phyloP scores from a whole-genome alignment of 2,888 invertebrate species.

The Xanthorhoe spadicearia region DNA sequence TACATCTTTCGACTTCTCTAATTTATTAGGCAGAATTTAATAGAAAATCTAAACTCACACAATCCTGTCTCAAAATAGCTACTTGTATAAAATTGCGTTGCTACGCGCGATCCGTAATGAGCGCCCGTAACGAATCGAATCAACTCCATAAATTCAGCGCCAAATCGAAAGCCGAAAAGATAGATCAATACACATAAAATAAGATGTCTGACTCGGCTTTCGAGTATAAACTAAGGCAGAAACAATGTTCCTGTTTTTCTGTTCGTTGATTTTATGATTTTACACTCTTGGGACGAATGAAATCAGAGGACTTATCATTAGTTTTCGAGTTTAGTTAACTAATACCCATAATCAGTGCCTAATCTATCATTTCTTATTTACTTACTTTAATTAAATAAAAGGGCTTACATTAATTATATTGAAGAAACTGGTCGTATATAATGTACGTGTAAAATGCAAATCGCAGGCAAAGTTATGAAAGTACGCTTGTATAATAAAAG shows the following conservation, averaged over 20 bases:
- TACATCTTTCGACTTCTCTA: too few species aligned
- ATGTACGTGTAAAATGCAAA: slow-evolving; percentile 1
- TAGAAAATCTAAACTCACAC: background rate
- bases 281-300: too few species aligned
- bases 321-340: too few species aligned
- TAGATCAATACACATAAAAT: slow-evolving; percentile 32
- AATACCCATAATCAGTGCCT: too few species aligned
- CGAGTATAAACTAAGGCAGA: background rate
- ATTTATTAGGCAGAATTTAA: too few species aligned
- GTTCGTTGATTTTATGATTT: too few species aligned
- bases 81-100: slow-evolving; percentile 31
- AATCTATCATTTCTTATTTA: too few species aligned
- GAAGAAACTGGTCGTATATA: too few species aligned
- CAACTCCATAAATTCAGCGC: slow-evolving; percentile 42
- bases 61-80: background rate
- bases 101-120: slow-evolving; percentile 35
- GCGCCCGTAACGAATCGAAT: slow-evolving; percentile 42
- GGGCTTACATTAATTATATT: too few species aligned
- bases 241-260: background rate
- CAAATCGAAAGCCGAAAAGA: slow-evolving; percentile 49
- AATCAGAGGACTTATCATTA: too few species aligned
- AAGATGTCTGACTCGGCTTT: slow-evolving; percentile 24
- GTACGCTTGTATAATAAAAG: slow-evolving; percentile 24
- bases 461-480: background rate
- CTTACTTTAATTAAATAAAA: too few species aligned